Evolutionary conservation across 1,140 invertebrate genomes (phyloP).

Genomic region (fruit fly (Drosophila melanogaster)): Release_6_plus_ISO1_MT NT_037436.4:17170001-17170500

Average conservation of each 20-base stretch:
- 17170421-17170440: slow-evolving; percentile 65
- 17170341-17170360: slow-evolving; percentile 43
- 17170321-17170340: neutral
- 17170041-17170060: neutral
- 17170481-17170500: slow-evolving; percentile 47
- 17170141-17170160: no score
- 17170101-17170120: no score
- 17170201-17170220: slow-evolving; percentile 40
- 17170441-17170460: slow-evolving; percentile 21
- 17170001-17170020: no score
- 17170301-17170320: neutral
- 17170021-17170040: neutral
- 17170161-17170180: slow-evolving; percentile 7
- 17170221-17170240: slow-evolving; percentile 65
- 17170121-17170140: no score
- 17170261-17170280: neutral
- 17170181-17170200: slow-evolving; percentile 36
- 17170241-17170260: slow-evolving; percentile 17
- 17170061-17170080: neutral
- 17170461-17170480: slow-evolving; percentile 6
- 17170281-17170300: neutral
- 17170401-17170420: slow-evolving; percentile 81
- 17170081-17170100: no score
- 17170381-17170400: slow-evolving; percentile 82
- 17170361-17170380: slow-evolving; percentile 78